Base-by-base conservation (phyloP, 1,140 invertebrate genomes). In the Apocrypta bakeri region DNA sequence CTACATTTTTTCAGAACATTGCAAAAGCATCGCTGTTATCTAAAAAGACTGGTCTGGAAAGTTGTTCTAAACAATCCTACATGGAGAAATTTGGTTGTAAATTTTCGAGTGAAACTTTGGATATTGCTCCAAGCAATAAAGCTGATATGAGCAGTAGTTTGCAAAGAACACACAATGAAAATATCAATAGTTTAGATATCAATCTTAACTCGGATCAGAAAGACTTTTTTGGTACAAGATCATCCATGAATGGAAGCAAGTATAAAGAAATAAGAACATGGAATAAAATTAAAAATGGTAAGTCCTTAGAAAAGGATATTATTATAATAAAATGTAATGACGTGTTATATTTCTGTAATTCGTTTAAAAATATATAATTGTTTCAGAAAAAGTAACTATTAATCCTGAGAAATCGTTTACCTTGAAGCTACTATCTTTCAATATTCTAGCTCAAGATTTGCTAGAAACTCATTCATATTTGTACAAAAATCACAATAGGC, bases 391-490 rank as follows among this genome's bases (percentile, higher is more conserved):
- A 74, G 27, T 72, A n/a, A 69, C 24, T 11, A 76, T 81, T 17
- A 88, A 86, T 85, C 24, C 76, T 61, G 9, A 87, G 64, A 85
- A 90, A 48, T 84, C 29, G 82, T 92, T 88, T 90, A 92, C 87
- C 84, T 84, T 87, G 12, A 88, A 84, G 81, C 31, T 95, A 14
- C 88, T 97, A 85, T 96, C 95, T 0, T 99, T 98, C 89, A 99
- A 99, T 92, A 95, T 99, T 48, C 90, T 99, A 42, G 95, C 97
- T 0, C 98, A 98, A 91, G 93, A 95, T 84, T 92, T 98, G 37
- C 84, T 98, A 61, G 94, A 96, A 85, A 91, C 94, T 80, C 96
- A 98, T 91, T 88, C 91, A 0, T 93, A 95, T 88, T 91, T 99
- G 4, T 99, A 99, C 86, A 90, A 87, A 69, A 82, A 93, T 2